Percentiles rank a stretch among this genome's conserved stretches.
Conservation (phyloP, 2,113 vertebrate genomes). For the Neotragus pygmaeus region DNA sequence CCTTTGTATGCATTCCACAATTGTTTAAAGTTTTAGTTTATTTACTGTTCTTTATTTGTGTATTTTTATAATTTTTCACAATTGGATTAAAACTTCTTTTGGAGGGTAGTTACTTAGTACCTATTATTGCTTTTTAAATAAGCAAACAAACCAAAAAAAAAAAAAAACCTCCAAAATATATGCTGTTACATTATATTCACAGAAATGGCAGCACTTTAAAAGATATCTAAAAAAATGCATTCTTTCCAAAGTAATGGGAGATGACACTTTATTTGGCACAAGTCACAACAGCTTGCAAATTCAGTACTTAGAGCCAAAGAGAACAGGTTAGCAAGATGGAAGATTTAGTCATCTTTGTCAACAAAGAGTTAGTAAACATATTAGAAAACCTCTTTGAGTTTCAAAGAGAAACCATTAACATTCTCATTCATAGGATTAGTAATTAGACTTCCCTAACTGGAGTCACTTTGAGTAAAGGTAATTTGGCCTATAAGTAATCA, state of each 20-base stretch:
- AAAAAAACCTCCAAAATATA: background rate
- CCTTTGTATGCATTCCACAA: background rate
- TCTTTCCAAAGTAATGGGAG: constrained; percentile 7
- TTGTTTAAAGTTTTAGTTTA: background rate
- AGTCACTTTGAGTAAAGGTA: constrained; percentile 9
- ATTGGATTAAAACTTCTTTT: background rate
- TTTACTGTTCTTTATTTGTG: background rate
- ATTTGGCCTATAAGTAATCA: constrained; percentile 25
- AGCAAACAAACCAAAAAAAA: background rate
- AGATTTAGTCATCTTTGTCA: background rate
- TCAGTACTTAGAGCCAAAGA: background rate
- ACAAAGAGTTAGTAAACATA: background rate
- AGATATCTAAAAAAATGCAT: background rate
- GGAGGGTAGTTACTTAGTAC: background rate
- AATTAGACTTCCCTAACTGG: background rate
- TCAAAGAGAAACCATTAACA: constrained; percentile 13
- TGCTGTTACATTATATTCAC: background rate
- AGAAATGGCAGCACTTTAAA: constrained; percentile 5
- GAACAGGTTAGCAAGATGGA: background rate
- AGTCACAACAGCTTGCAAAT: background rate
- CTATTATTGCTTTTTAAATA: background rate
- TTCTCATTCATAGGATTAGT: background rate
- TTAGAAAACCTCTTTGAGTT: background rate
- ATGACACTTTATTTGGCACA: background rate
- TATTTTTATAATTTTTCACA: background rate